Evolutionary conservation across 2,888 invertebrate species (phyloP).

Genomic region (Stenichneumon culpator): DNA sequence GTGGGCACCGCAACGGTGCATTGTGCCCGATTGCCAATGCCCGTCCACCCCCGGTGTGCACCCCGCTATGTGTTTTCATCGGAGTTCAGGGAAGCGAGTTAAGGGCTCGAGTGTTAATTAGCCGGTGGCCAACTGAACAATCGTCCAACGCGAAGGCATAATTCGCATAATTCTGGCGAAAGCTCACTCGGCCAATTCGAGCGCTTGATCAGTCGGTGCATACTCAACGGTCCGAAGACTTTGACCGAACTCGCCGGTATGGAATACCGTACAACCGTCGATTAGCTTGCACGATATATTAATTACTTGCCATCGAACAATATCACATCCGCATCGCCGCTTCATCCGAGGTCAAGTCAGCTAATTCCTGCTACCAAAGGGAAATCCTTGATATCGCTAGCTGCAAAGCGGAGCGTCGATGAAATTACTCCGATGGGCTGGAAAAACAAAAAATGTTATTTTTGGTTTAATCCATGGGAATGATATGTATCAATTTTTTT

Average conservation of each 20-base stretch:
- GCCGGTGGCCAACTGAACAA: constrained; percentile 4
- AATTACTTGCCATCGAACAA: not conserved
- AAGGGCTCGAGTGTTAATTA: constrained; percentile 8
- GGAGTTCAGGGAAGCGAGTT: not conserved
- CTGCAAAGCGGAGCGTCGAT: not conserved
- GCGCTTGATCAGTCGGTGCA: not conserved
- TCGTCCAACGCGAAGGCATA: not conserved
- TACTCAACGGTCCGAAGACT: not conserved
- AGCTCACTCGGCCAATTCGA: not conserved
- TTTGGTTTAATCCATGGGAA: not conserved
- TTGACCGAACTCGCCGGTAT: not conserved
- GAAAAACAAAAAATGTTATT: not conserved
- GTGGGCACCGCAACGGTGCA: not conserved
- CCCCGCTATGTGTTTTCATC: not conserved
- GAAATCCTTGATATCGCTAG: not conserved
- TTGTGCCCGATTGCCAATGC: not conserved
- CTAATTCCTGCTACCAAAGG: not conserved
- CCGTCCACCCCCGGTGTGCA: not conserved
- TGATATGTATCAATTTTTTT: not conserved
- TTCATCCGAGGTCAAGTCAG: not conserved
- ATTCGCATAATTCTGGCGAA: constrained; percentile 6
- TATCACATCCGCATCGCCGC: too few relatives aligned
- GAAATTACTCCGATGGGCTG: not conserved
- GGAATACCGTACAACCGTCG: not conserved
- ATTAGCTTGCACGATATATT: not conserved